Base-by-base conservation (phyloP, 2,113 vertebrate genomes). In the Dipodomys ordii region DNA sequence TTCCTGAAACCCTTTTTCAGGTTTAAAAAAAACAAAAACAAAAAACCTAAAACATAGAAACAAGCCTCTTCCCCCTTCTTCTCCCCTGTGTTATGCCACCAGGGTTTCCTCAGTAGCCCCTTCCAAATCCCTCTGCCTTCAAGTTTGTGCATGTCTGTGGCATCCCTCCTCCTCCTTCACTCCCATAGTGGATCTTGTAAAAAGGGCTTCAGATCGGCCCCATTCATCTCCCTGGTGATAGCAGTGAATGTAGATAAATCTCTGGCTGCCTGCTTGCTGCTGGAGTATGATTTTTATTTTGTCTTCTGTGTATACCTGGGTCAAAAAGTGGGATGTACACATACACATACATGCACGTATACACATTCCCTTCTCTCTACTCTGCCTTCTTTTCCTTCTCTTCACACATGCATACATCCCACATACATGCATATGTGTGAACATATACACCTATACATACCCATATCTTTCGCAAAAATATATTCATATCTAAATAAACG, bases 221-320 rank as follows among this genome's bases (percentile, higher is more conserved):
- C 99, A 98, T 99, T 98, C 98, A 99, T 99, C 98, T 99, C 98
- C 98, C 98, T 98, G 97, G 98, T 98, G 98, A 98, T 98, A 98
- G 98, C 98, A 98, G 97, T 98, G 98, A 99, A 98, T 98, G 98
- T 98, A 99, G 98, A 99, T 99, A 98, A 99, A 99, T 98, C 98
- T 98, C 98, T 98, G 96, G 96, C 98, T 98, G 98, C 97, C 97
- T 98, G 97, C 98, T 97, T 98, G 98, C 98, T 98, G 97, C 98
- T 98, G 74, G 96, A 97, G 96, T 98, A 97, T 98, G 98, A 97
- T 98, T 98, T 98, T 98, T 98, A 98, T 97, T 98, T 98, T 98
- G 97, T 97, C 98, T 97, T 98, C 97, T 15, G 93, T 97, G 97
- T 98, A 88, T 97, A 98, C 98, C 98, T 98, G 98, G 97, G 97